phyloP scores from a whole-genome alignment of 2,888 invertebrate genomes.

The Lysandra bellargus region DNA sequence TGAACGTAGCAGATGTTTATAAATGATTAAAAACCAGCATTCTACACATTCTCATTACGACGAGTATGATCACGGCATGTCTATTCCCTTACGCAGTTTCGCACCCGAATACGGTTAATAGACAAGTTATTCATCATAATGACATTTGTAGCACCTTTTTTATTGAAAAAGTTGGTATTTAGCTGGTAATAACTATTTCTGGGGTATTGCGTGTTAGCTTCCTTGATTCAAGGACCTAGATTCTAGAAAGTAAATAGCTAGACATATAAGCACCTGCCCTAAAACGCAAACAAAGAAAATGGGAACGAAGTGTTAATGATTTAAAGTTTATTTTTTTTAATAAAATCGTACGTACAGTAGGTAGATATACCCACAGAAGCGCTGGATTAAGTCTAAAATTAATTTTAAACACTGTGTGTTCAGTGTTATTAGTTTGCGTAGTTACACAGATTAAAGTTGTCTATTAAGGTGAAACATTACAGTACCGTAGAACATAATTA shows the following conservation, averaged over 20 bases:
- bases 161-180: slow-evolving; percentile 10
- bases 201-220: background rate
- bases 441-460: slow-evolving; percentile 1
- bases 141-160: slow-evolving; percentile 19
- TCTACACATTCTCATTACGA: slow-evolving; percentile 11
- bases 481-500: background rate
- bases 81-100: background rate
- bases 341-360: too few relatives aligned
- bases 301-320: background rate
- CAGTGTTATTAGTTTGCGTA: background rate
- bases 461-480: slow-evolving; percentile 6
- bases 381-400: background rate
- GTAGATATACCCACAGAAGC: background rate
- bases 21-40: slow-evolving; percentile 36
- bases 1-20: slow-evolving; percentile 37
- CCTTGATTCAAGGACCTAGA: background rate
- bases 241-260: background rate
- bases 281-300: background rate
- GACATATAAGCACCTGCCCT: background rate
- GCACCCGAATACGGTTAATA: slow-evolving; percentile 18
- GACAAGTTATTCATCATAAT: slow-evolving; percentile 9
- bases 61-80: slow-evolving; percentile 14
- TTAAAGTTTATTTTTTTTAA: background rate
- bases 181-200: slow-evolving; percentile 1
- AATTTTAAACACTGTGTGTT: background rate